Evolutionary conservation across 2,888 invertebrate species (phyloP), one percentile per base, ranked within the genome.

Genomic region (Acleris literana): DNA sequence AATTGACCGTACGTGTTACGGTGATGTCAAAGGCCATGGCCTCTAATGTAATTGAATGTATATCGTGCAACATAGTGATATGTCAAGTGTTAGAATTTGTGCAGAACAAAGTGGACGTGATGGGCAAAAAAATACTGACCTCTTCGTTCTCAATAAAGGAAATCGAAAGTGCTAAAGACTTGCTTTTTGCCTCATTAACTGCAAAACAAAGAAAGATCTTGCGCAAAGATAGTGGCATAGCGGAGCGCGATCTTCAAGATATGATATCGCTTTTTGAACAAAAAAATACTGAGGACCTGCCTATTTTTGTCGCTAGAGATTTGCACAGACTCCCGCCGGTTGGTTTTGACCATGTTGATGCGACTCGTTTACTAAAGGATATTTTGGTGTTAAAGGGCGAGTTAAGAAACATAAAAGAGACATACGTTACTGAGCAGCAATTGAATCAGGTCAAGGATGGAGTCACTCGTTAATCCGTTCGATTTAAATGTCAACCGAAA

Each of bases 291-390:
- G 43, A 43, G 43, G 43, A 43, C 6, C 43, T 9, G 13, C 43
- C 7, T 9, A 9, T 43, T 43, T 43, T 43, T 6, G 52, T 68
- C 64, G 16, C 63, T 68, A 49, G 68, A 64, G 53, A 53, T 25
- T 20, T 53, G 22, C 53, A 56, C 44, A 18, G 44, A 20, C 46
- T 56, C 18, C 56, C 56, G 20, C 56, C 56, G 56, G 56, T 56
- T 44, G 20, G 44, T 56, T 56, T 56, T 44, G 56, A 56, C 18
- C 56, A 56, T 44, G 22, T 56, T 9, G 56, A 56, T 20, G 43
- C 22, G 20, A 56, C 56, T 4, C 43, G 56, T 17, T 20, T 56
- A 44, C 18, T 56, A 56, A 56, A 56, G 44, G 56, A 56, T 22
- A 56, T 22, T 22, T 22, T 22, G 22, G 22, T 22, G 22, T 22